Percentiles rank a stretch among this genome's conserved stretches.
phyloP scores from a whole-genome alignment of 2,888 invertebrate species.

The Blomia tropicalis region DNA sequence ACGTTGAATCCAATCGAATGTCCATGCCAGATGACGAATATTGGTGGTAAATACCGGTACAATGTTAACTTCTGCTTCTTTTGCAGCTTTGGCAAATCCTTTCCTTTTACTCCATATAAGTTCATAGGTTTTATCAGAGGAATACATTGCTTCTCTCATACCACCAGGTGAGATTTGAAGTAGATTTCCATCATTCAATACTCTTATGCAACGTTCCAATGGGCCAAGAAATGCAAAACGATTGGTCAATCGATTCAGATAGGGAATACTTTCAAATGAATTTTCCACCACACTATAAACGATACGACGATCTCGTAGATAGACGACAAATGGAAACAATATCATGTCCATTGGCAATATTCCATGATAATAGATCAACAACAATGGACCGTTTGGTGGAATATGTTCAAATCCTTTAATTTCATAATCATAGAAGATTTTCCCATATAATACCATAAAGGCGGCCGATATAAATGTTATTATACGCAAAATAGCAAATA shows the following conservation, averaged over 20 bases:
- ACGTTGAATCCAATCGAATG: conserved; percentile 42
- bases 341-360: conserved; percentile 91
- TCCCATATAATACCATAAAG: too few species aligned
- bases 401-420: conserved; percentile 76
- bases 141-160: conserved; percentile 57
- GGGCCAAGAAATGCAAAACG: conserved; percentile 83
- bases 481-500: too few species aligned
- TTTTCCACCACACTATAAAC: conserved; percentile 80
- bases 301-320: conserved; percentile 55
- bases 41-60: conserved; percentile 95
- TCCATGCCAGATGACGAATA: conserved; percentile 80
- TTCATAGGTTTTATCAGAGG: conserved; percentile 70
- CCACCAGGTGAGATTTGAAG: conserved; percentile 79
- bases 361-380: conserved; percentile 92
- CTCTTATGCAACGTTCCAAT: conserved; percentile 65
- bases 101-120: conserved; percentile 80
- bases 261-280: conserved; percentile 81
- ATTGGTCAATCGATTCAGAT: conserved; percentile 52
- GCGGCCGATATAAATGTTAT: too few species aligned
- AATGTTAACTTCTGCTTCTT: conserved; percentile 87
- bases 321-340: conserved; percentile 67
- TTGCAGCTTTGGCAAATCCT: conserved; percentile 90
- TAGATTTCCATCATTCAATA: conserved; percentile 66
- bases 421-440: conserved; percentile 71
- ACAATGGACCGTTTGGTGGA: conserved; percentile 62